Percentiles rank a stretch among this genome's conserved stretches.
These are phyloP conservation scores for Micoletzkya japonica DNA, from an alignment of 2,888 invertebrate species.

Conservation along the genomic window DNA sequence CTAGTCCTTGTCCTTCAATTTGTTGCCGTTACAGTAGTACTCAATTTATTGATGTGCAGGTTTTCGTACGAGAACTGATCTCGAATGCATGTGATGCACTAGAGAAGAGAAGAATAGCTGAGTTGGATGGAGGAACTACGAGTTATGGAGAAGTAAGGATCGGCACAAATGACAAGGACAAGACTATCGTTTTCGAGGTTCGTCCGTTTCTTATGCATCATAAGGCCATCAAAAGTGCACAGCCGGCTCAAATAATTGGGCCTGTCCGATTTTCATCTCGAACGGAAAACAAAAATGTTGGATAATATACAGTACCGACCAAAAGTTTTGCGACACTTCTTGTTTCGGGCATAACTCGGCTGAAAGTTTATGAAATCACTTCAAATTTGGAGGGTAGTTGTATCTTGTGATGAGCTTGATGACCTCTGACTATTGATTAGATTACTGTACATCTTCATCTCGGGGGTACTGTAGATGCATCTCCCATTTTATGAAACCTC, in stretches of 20 bases:
- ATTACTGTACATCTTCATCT: too few species aligned
- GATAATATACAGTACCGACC: background rate
- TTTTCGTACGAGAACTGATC: slow-evolving; percentile 90
- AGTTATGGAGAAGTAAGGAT: slow-evolving; percentile 83
- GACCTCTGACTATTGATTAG: too few species aligned
- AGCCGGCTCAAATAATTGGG: too few species aligned
- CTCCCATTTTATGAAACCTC: too few species aligned
- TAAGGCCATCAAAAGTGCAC: background rate
- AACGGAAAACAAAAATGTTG: background rate
- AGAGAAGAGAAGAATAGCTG: slow-evolving; percentile 85
- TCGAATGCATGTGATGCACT: slow-evolving; percentile 96
- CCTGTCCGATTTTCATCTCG: background rate
- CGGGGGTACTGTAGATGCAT: too few species aligned
- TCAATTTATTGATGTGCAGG: slow-evolving; percentile 69
- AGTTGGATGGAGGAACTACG: slow-evolving; percentile 67
- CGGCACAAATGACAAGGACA: slow-evolving; percentile 81
- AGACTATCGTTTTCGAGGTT: slow-evolving; percentile 67
- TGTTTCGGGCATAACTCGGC: background rate
- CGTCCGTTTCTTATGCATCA: slow-evolving; percentile 1
- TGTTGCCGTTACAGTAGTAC: background rate
- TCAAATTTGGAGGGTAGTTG: too few species aligned
- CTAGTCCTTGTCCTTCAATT: too few species aligned
- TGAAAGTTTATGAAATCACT: too few species aligned
- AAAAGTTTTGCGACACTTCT: background rate
- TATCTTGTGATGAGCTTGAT: too few species aligned